Percentiles rank a stretch among this genome's conserved stretches.
Evolutionary conservation across 2,113 vertebrate genomes (phyloP).

Genomic region (Cyrtonyx montezumae): DNA sequence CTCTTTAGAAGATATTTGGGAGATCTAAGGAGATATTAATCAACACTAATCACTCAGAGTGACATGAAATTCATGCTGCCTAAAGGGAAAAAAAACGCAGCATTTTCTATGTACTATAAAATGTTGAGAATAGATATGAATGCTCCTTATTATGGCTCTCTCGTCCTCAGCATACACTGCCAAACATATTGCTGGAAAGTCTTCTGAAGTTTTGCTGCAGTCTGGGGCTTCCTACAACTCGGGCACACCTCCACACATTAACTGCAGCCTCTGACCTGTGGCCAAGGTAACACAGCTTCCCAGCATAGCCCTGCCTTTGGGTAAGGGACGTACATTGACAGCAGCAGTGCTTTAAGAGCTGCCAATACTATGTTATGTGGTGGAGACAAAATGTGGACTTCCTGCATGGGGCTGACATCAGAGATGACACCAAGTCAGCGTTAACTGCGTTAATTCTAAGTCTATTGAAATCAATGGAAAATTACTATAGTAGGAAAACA

Average conservation of each 20-base stretch:
- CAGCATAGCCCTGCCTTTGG: fast-evolving
- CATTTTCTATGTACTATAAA: neutral
- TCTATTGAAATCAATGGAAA: neutral
- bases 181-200: neutral
- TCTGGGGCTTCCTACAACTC: neutral
- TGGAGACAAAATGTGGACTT: neutral
- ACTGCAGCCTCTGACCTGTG: neutral
- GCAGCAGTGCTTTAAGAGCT: neutral
- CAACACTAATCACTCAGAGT: neutral
- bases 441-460: neutral
- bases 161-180: neutral
- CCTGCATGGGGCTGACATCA: neutral
- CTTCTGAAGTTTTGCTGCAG: neutral
- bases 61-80: neutral
- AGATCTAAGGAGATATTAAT: neutral
- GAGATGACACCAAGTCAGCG: neutral
- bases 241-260: neutral
- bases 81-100: neutral
- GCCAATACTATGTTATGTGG: neutral
- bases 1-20: neutral
- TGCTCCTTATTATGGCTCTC: neutral
- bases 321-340: fast-evolving
- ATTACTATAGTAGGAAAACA: neutral
- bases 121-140: neutral
- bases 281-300: neutral